These are phyloP conservation scores for Plusia festucae DNA, from an alignment of 2,888 invertebrate species.

Conservation along the genomic window DNA sequence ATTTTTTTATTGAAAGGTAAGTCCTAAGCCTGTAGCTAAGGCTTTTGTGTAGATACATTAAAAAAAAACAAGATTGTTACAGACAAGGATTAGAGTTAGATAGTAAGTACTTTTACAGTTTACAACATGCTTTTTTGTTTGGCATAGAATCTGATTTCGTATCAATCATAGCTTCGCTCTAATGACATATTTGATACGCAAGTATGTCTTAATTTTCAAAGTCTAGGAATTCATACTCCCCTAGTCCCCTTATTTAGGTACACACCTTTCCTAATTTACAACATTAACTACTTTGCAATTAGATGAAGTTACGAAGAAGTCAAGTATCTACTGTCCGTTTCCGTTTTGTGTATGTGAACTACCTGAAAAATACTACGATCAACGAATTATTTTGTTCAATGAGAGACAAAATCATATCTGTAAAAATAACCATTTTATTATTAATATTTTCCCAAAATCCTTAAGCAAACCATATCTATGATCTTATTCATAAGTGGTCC, in stretches of 20 bases:
- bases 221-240: background rate
- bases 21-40: background rate
- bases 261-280: too few relatives aligned
- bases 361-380: background rate
- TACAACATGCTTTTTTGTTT: background rate
- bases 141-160: background rate
- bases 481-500: slow-evolving; percentile 54
- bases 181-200: background rate
- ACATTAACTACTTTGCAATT: too few relatives aligned
- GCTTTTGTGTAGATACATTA: background rate
- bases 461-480: slow-evolving; percentile 63
- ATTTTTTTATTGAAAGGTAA: background rate
- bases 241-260: background rate
- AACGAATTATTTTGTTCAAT: background rate
- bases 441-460: slow-evolving; percentile 54
- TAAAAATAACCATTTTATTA: background rate
- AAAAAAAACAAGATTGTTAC: background rate
- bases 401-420: background rate
- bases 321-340: too few relatives aligned
- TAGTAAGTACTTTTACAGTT: background rate
- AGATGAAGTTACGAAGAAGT: too few relatives aligned
- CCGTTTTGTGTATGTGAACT: too few relatives aligned
- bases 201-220: background rate
- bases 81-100: background rate
- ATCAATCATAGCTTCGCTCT: background rate